Base-by-base conservation (phyloP, 2,113 vertebrate genomes). In the Brienomyrus longianalis region DNA sequence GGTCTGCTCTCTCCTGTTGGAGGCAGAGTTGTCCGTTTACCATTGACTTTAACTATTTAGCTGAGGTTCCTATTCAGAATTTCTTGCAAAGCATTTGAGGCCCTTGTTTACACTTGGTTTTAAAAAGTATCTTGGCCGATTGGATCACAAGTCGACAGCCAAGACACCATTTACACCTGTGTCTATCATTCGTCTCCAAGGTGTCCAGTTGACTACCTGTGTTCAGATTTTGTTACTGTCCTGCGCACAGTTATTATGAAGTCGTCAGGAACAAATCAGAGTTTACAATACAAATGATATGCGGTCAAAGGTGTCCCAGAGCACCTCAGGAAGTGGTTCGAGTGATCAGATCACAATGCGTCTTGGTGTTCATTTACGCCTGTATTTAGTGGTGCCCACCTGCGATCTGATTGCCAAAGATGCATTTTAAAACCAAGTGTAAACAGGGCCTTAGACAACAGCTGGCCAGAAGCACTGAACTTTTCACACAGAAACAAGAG, bases 1-100 rank as follows among this genome's bases (percentile, higher is more conserved):
- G 96, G 92, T 98, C 97, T 92, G 97, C 96, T 0, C 97, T 97
- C 91, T 98, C 97, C 97, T 98, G 92, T 19, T 39, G 50, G 92
- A 94, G 88, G 47, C 91, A 91, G 91, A 89, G 43, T 62, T 13
- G 17, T 70, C 59, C 23, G 3, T 54, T 56, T 56, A n/a, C 19
- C 35, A n/a, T 54, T 27, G 10, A 31, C 56, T 87, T 87, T 56
- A 31, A 35, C 51, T 56, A 13, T 31, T 52, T 35, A 17, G 51
- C 51, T 35, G 51, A 27, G 21, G 48, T 21, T 51, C 52, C 11
- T 86, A 35, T 31, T 15, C 27, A 39, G 13, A 56, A 48, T 1
- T 10, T 9, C 45, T 48, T 48, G 7, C 19, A 21, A 83, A 83
- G 8, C 21, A 23, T 84, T 84, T 70, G n/a, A 27, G 10, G 62